Conservation (phyloP, 2,888 invertebrate genomes). For the Lasiommata megera region DNA sequence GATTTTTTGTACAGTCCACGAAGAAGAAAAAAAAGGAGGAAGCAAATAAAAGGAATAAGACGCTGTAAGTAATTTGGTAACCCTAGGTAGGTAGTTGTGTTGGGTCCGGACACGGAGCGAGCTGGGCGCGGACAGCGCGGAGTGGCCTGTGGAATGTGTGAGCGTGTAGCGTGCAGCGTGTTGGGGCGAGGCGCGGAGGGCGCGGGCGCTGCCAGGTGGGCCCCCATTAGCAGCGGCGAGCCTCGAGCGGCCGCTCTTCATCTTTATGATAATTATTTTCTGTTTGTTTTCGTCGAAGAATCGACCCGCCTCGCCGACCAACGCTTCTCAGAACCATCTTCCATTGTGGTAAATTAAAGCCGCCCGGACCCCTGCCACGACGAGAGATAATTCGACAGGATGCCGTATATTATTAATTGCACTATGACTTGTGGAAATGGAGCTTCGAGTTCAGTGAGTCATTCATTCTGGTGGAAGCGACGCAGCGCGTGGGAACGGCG, state of each 20-base stretch:
- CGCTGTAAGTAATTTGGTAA: neutral
- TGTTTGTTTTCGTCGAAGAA: conserved; percentile 81
- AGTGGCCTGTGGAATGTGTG: conserved; percentile 39
- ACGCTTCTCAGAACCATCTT: conserved; percentile 78
- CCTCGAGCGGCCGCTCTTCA: conserved; percentile 79
- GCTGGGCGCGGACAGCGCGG: neutral
- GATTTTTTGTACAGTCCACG: too few relatives aligned
- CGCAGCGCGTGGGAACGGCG: conserved; percentile 73
- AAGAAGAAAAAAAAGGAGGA: too few relatives aligned
- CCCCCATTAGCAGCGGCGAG: conserved; percentile 76
- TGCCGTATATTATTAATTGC: conserved; percentile 82
- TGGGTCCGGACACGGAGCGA: neutral
- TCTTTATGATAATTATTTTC: conserved; percentile 82
- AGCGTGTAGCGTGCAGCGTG: conserved; percentile 32
- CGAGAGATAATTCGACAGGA: conserved; percentile 81
- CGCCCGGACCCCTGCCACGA: conserved; percentile 80
- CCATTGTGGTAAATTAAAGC: conserved; percentile 82
- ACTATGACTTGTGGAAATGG: conserved; percentile 82
- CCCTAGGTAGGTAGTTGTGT: neutral
- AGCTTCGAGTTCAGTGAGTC: conserved; percentile 78
- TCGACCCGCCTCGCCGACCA: conserved; percentile 74
- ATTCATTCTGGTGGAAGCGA: conserved; percentile 70
- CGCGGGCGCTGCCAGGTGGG: conserved; percentile 69
- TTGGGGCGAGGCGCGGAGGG: conserved; percentile 29
- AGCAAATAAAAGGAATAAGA: too few relatives aligned